Conservation (phyloP, 2,113 vertebrate genomes). For the Gobio gobio region DNA sequence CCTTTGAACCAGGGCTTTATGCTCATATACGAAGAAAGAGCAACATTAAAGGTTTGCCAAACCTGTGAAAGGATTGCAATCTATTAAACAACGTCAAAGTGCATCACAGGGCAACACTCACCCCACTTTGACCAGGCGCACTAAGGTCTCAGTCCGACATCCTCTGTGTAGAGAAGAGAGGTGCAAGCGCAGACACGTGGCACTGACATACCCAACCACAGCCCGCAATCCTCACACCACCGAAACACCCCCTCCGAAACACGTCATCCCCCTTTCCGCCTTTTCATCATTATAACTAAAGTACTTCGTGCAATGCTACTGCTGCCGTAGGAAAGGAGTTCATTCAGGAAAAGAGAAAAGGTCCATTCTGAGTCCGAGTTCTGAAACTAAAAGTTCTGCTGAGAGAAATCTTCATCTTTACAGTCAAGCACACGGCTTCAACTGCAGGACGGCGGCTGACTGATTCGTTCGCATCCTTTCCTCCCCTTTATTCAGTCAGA, state of each 20-base stretch:
- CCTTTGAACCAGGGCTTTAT: constrained; percentile 17
- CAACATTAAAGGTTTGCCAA: not conserved
- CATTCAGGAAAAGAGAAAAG: constrained; percentile 54
- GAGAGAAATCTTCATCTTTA: constrained; percentile 59
- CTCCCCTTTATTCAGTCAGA: constrained; percentile 63
- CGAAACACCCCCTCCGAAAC: constrained; percentile 59
- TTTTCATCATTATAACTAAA: constrained; percentile 32
- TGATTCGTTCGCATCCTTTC: constrained; percentile 58
- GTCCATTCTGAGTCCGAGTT: constrained; percentile 44
- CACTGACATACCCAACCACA: constrained; percentile 80
- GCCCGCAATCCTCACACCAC: constrained; percentile 78
- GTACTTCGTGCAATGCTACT: not conserved
- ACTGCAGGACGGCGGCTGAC: constrained; percentile 54
- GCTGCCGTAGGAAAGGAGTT: not conserved
- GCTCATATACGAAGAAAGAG: not conserved
- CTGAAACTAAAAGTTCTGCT: constrained; percentile 47
- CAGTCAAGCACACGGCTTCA: constrained; percentile 57
- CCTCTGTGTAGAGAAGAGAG: constrained; percentile 72
- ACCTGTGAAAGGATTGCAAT: not conserved
- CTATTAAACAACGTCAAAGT: not conserved
- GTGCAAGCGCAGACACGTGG: constrained; percentile 79
- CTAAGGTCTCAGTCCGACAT: constrained; percentile 73
- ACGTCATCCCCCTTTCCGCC: constrained; percentile 60
- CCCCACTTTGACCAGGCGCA: constrained; percentile 73
- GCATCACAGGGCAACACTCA: constrained; percentile 72